Conservation (phyloP, 2,888 invertebrate species). For the Scaptomyza tumidula region DNA sequence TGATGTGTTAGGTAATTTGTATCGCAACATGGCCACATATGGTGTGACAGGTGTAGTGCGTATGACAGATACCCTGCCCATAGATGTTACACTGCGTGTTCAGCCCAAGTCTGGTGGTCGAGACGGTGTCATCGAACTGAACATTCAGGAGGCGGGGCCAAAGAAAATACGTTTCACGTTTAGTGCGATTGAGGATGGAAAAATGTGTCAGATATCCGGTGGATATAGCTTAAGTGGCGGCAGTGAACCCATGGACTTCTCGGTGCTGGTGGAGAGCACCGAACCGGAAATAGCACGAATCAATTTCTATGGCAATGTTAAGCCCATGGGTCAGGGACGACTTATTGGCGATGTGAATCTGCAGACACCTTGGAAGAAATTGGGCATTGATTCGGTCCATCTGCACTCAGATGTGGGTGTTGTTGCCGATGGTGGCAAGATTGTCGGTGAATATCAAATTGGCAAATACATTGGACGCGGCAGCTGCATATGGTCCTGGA, state of each 20-base stretch:
- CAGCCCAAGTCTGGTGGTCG: constrained; percentile 84
- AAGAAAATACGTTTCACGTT: constrained; percentile 81
- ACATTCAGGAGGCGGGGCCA: constrained; percentile 69
- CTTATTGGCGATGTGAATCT: constrained; percentile 75
- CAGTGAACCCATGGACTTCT: constrained; percentile 85
- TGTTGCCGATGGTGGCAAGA: constrained; percentile 74
- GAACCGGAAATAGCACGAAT: constrained; percentile 81
- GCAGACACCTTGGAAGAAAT: constrained; percentile 82
- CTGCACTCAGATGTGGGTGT: constrained; percentile 74
- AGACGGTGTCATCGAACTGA: constrained; percentile 82
- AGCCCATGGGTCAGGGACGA: constrained; percentile 56
- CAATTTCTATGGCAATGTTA: constrained; percentile 78
- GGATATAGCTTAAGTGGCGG: constrained; percentile 82
- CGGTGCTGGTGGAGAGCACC: constrained; percentile 80
- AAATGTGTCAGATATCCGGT: constrained; percentile 84
- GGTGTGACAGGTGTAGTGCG: constrained; percentile 84
- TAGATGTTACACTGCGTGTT: constrained; percentile 84
- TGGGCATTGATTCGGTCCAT: constrained; percentile 82
- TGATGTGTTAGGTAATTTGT: constrained; percentile 84
- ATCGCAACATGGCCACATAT: constrained; percentile 84
- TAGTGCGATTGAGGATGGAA: constrained; percentile 83
- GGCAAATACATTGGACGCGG: constrained; percentile 84
- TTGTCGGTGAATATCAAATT: constrained; percentile 84
- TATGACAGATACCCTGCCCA: constrained; percentile 83
- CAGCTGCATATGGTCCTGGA: constrained; percentile 86